Evolutionary conservation across 2,888 invertebrate species (phyloP), one percentile per base, ranked within the genome.

Genomic region (Diarsia dahlii): DNA sequence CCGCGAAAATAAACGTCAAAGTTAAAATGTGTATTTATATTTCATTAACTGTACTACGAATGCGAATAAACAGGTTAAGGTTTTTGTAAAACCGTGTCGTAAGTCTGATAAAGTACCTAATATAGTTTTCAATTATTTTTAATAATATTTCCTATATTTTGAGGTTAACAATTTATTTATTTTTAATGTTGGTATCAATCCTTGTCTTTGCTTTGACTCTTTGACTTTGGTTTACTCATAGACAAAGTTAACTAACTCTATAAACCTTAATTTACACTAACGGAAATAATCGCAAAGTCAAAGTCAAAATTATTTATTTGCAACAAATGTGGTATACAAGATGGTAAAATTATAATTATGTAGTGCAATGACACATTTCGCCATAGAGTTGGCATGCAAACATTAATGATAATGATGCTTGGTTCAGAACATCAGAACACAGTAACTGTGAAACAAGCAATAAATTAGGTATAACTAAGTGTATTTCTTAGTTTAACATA

Each of bases 1-100:
- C 89, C 90, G 91, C 91, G 89, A 89, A 91, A 91, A 88, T 76
- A 84, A 84, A 87, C 77, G 90, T 91, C 91, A 91, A 89, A 82
- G 79, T 87, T 84, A 80, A 75, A 78, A 63, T 50, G 20, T 62
- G 52, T 23, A 23, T 15, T 1, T 45, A 2, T 4, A 74, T 15
- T 71, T 18, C 45, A 10, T 0, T 50, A 78, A 2, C 71, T 28
- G 28, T 28, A 28, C 28, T 28, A 28, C 23, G 20, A 20, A 45
- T 28, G 34, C 34, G 2, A 39, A 60, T 10, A 34, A 18, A 13
- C 6, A 39, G 10, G 10, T n/a, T 18, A 56, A 58, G 3, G 50
- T 76, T 71, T 56, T 0, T 13, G 62, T 1, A 2, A 34, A 68
- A 52, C 9, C 3, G 13, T 64, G 46, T 34, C 13, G 9, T 54